Percentiles rank a stretch among this genome's conserved stretches.
Evolutionary conservation across 1,140 invertebrate species (phyloP).

Genomic region (Bombus breviceps): DNA sequence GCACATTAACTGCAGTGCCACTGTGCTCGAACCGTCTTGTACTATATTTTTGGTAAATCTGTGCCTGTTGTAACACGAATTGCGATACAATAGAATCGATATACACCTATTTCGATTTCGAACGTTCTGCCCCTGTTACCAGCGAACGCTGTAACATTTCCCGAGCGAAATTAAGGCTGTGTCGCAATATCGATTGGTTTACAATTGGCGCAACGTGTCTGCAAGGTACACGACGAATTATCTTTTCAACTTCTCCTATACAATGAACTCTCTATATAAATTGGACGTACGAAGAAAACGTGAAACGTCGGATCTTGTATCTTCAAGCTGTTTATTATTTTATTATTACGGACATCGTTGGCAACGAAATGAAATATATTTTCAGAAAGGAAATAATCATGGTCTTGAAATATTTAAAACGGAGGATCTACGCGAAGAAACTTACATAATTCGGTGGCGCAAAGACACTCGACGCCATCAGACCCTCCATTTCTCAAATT

Average conservation of each 20-base stretch:
- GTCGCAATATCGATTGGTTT: constrained; percentile 38
- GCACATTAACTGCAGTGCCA: neutral
- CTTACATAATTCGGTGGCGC: neutral
- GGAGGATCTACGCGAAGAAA: neutral
- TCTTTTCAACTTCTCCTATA: neutral
- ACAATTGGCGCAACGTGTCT: constrained; percentile 5
- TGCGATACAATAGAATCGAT: neutral
- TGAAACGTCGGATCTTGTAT: too few species aligned
- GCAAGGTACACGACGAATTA: constrained; percentile 5
- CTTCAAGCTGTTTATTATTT: neutral
- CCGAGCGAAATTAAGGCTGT: neutral
- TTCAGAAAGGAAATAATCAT: neutral
- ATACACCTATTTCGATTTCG: neutral
- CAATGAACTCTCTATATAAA: too few species aligned
- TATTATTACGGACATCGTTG: neutral
- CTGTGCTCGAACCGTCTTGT: neutral
- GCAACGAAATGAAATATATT: neutral
- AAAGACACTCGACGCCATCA: neutral
- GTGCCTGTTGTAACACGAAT: neutral
- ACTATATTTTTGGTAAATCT: neutral
- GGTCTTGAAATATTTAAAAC: too few species aligned
- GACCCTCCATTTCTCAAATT: constrained; percentile 26
- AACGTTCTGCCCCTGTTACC: neutral
- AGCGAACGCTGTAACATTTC: neutral
- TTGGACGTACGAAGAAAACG: neutral